Conservation (phyloP, 2,113 vertebrate genomes). For the Chloropsis cyanopogon region DNA sequence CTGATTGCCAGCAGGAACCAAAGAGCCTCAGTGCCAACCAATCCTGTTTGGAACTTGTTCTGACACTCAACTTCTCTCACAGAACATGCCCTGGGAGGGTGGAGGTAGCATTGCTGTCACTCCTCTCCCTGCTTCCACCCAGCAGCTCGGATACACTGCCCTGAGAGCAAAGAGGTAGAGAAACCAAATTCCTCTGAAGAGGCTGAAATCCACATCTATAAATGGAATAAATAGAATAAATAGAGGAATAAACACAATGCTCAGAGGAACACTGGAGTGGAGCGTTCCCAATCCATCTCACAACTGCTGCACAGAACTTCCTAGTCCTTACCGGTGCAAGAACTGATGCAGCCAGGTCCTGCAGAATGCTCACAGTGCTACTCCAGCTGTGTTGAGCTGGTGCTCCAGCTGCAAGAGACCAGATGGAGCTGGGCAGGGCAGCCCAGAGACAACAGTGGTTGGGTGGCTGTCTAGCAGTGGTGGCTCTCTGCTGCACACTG, state of each 20-base stretch:
- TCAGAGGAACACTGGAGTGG: rapidly evolving
- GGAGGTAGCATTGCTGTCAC: neutral
- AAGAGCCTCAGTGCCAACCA: neutral
- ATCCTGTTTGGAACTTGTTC: neutral
- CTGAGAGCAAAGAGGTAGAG: neutral
- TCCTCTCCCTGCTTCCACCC: neutral
- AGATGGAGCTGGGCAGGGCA: neutral
- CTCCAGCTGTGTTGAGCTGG: rapidly evolving
- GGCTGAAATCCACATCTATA: rapidly evolving
- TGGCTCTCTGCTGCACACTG: neutral
- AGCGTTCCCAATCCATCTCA: neutral
- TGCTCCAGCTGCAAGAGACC: neutral
- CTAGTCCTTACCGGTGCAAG: rapidly evolving
- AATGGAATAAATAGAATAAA: too few species aligned
- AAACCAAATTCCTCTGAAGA: neutral
- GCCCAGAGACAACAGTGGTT: neutral
- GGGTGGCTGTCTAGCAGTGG: rapidly evolving
- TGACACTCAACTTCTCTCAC: rapidly evolving
- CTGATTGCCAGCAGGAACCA: neutral
- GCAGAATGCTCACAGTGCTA: neutral
- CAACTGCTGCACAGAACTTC: neutral
- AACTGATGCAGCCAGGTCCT: rapidly evolving
- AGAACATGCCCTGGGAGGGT: neutral
- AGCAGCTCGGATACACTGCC: neutral
- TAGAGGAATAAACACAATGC: neutral